Conservation (phyloP, 2,113 vertebrate genomes). For the Hippotragus niger region DNA sequence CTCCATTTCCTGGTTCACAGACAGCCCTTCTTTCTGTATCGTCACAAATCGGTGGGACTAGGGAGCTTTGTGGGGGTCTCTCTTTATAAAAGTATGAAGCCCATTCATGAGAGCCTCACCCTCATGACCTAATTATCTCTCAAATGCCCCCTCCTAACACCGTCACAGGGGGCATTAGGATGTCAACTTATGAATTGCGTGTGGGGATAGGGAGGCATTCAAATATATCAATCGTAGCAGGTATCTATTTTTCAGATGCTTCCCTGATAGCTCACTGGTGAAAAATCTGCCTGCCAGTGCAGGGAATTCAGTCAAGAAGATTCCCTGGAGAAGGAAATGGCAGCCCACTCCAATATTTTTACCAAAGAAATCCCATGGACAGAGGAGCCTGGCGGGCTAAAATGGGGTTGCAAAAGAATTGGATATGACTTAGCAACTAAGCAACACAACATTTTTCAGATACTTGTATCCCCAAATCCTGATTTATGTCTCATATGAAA, state of each 20-base stretch:
- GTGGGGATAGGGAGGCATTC: neutral
- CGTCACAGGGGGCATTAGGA: neutral
- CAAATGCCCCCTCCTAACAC: neutral
- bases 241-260: neutral
- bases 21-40: neutral
- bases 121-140: neutral
- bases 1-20: neutral
- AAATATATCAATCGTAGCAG: neutral
- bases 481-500: neutral
- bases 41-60: too few species aligned
- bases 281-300: neutral
- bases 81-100: neutral
- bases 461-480: neutral
- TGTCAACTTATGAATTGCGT: neutral
- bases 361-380: neutral
- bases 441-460: neutral
- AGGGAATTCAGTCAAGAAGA: neutral
- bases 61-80: neutral
- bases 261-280: neutral
- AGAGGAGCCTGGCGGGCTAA: neutral
- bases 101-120: neutral
- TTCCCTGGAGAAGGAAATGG: neutral
- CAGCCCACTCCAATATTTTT: neutral
- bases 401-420: neutral
- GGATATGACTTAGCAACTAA: neutral